A percentile compares a stretch with the other conserved stretches of the same genome.
Conservation (phyloP, 2,797 vertebrate genomes). For the Allobates femoralis region DNA sequence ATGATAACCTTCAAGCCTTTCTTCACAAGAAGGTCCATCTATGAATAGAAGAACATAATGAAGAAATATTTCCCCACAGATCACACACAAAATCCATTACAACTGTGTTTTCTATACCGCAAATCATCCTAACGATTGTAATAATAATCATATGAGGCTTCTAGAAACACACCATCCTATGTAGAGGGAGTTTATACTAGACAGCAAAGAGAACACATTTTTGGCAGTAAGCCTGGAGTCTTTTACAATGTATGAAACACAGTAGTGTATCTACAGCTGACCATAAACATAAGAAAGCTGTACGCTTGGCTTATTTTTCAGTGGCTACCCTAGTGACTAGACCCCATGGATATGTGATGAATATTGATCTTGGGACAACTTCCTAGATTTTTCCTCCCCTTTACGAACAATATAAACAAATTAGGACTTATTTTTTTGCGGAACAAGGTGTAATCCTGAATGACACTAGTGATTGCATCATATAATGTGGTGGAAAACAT, state of each 20-base stretch:
- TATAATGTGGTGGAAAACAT: too few relatives aligned
- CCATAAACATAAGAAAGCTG: not conserved
- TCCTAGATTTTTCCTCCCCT: too few relatives aligned
- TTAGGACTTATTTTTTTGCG: too few relatives aligned
- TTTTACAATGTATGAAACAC: not conserved
- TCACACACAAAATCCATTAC: not conserved
- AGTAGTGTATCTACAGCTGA: not conserved
- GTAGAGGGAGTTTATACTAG: not conserved
- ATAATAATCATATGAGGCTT: not conserved
- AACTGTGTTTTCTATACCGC: not conserved
- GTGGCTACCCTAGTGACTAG: too few relatives aligned
- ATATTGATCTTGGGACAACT: too few relatives aligned
- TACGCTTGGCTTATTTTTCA: not conserved
- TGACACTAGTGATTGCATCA: too few relatives aligned
- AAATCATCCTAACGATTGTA: not conserved
- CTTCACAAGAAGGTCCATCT: conserved; percentile 77
- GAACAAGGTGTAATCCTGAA: too few relatives aligned
- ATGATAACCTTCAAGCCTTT: conserved; percentile 78
- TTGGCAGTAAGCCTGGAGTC: not conserved
- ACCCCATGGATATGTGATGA: too few relatives aligned
- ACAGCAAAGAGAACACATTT: not conserved
- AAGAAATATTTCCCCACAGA: not conserved
- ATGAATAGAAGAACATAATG: conserved; percentile 51
- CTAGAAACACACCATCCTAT: not conserved
- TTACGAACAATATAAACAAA: too few relatives aligned